phyloP scores from a whole-genome alignment of 2,888 invertebrate genomes.

The Emesis furor region DNA sequence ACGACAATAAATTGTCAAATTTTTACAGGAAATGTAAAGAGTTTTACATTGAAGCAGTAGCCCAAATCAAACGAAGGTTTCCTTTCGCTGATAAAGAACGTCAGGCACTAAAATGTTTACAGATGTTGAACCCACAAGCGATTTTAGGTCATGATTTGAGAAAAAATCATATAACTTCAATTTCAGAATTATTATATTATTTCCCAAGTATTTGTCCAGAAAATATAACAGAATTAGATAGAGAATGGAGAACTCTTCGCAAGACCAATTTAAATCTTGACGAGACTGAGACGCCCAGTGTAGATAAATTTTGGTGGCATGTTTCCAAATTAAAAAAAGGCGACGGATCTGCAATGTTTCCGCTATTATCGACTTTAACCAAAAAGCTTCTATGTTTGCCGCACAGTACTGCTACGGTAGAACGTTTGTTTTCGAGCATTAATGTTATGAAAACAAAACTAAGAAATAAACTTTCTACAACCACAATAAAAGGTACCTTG shows the following conservation, averaged over 20 bases:
- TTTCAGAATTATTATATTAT: slow-evolving; percentile 11
- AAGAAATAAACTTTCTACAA: slow-evolving; percentile 33
- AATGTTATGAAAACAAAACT: slow-evolving; percentile 29
- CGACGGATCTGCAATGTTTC: background rate
- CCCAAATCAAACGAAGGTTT: too few relatives aligned
- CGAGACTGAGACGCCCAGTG: slow-evolving; percentile 19
- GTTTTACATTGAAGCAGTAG: too few relatives aligned
- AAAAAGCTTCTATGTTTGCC: slow-evolving; percentile 14
- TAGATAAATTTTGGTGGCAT: slow-evolving; percentile 3
- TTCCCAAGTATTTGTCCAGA: slow-evolving; percentile 29
- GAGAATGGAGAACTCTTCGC: slow-evolving; percentile 29
- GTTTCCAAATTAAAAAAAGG: slow-evolving; percentile 17
- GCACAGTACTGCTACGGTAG: slow-evolving; percentile 21
- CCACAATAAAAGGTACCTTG: slow-evolving; percentile 14
- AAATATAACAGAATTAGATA: slow-evolving; percentile 29
- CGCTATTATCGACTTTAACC: background rate
- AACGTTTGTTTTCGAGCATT: slow-evolving; percentile 31
- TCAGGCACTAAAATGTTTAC: too few relatives aligned
- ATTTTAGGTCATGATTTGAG: too few relatives aligned
- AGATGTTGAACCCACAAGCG: too few relatives aligned
- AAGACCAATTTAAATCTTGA: slow-evolving; percentile 24
- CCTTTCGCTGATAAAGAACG: too few relatives aligned
- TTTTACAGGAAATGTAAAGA: too few relatives aligned
- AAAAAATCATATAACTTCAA: slow-evolving; percentile 17
- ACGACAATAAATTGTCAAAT: too few relatives aligned